Conservation (phyloP, 2,888 invertebrate species). For the Tipula confusa region DNA sequence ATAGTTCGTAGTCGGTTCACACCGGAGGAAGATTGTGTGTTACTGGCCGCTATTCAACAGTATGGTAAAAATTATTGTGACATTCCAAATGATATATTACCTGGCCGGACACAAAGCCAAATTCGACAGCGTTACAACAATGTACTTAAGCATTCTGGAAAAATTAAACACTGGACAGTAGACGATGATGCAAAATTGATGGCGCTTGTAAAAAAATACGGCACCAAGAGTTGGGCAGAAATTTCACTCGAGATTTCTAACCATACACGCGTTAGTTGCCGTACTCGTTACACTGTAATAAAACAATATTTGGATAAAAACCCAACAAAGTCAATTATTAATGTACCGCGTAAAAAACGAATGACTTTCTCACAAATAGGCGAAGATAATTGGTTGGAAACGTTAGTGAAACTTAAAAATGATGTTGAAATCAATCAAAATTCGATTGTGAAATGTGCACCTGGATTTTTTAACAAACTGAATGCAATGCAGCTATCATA, state of each 20-base stretch:
- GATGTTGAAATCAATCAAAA: slow-evolving; percentile 37
- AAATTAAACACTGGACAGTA: slow-evolving; percentile 56
- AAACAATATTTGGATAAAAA: slow-evolving; percentile 52
- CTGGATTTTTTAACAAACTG: slow-evolving; percentile 14
- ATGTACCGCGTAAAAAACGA: slow-evolving; percentile 42
- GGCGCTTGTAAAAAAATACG: slow-evolving; percentile 52
- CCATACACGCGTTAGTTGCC: slow-evolving; percentile 56
- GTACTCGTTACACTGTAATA: slow-evolving; percentile 58
- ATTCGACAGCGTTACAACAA: slow-evolving; percentile 58
- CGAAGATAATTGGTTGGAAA: slow-evolving; percentile 44
- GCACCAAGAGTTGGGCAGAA: slow-evolving; percentile 52
- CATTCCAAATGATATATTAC: slow-evolving; percentile 56
- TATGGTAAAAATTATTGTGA: slow-evolving; percentile 59
- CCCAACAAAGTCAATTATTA: slow-evolving; percentile 46
- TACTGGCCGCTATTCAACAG: slow-evolving; percentile 58
- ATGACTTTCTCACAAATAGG: slow-evolving; percentile 37
- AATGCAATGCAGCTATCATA: slow-evolving; percentile 30
- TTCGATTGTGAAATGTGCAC: background rate
- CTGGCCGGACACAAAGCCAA: slow-evolving; percentile 59
- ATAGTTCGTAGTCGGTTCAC: slow-evolving; percentile 61
- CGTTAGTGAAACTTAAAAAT: slow-evolving; percentile 38
- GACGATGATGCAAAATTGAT: slow-evolving; percentile 60
- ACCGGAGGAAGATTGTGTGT: slow-evolving; percentile 60
- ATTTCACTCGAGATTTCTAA: slow-evolving; percentile 54
- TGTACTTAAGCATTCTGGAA: slow-evolving; percentile 46